A percentile compares a stretch with the other conserved stretches of the same genome.
Conservation (phyloP, 2,888 invertebrate species). For the Stegophylla sp. region DNA sequence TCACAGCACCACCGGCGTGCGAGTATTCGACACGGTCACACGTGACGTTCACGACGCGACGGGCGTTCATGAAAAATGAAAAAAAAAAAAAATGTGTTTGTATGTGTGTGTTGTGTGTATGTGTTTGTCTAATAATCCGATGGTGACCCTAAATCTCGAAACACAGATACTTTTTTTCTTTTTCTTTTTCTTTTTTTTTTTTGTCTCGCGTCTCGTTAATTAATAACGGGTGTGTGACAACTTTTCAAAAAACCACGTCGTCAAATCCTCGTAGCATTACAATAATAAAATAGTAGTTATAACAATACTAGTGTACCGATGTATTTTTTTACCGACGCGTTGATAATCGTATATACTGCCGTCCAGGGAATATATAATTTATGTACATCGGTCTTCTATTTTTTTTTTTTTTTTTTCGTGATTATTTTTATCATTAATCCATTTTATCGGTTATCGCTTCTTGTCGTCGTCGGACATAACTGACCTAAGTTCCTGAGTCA, state of each 20-base stretch:
- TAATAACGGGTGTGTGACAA: conserved; percentile 22
- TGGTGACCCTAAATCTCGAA: conserved; percentile 22
- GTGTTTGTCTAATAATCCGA: conserved; percentile 23
- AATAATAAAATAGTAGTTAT: too few species aligned
- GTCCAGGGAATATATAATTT: too few species aligned
- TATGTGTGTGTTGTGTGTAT: conserved; percentile 12
- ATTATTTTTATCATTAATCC: too few species aligned
- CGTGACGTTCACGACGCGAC: conserved; percentile 52
- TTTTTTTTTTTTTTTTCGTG: too few species aligned
- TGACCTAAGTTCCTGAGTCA: too few species aligned
- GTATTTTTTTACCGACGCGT: too few species aligned
- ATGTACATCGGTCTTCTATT: too few species aligned
- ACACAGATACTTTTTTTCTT: background rate
- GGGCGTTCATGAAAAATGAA: conserved; percentile 7
- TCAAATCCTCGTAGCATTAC: background rate
- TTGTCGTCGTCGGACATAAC: too few species aligned
- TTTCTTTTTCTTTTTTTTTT: background rate
- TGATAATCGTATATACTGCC: too few species aligned
- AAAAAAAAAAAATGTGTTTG: conserved; percentile 13
- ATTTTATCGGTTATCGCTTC: too few species aligned
- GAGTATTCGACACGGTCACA: conserved; percentile 49
- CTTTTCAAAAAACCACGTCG: background rate
- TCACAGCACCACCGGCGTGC: too few species aligned
- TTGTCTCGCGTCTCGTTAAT: conserved; percentile 6
- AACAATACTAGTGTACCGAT: too few species aligned